Base-by-base conservation (phyloP, 2,113 vertebrate species). In the Panurus biarmicus region DNA sequence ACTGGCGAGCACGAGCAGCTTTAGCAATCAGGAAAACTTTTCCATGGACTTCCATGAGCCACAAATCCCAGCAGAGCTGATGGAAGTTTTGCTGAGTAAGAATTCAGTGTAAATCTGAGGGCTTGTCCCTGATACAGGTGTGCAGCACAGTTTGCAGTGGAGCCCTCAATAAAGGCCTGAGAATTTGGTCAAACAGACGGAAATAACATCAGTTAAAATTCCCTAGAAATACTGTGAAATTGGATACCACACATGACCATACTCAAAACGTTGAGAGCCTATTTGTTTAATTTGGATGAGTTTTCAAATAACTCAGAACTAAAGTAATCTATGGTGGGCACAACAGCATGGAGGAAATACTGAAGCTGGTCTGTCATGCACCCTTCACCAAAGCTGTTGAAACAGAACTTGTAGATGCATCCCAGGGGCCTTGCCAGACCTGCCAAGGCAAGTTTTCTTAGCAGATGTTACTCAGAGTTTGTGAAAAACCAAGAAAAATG, bases 241-340 rank as follows among this genome's bases (percentile, higher is more conserved):
- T 42, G 38, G 90, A 91, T 35, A 71, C 82, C 60, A 57, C 48
- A 17, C 79, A 38, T 91, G 67, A 53, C 60, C 56, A 2, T 54
- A 10, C 57, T 56, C 69, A 40, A 14, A 53, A 79, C 1, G 3
- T 0, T 48, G 69, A 71, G 74, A 79, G 44, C 51, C 62, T 53
- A 23, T 62, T 95, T 94, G 64, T 94, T 97, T 93, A 16, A 86
- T 94, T 86, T 94, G 87, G 85, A 64, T 81, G 69, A 67, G 82
- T 40, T 94, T 77, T 86, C 85, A 81, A 86, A 78, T 89, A 92
- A 56, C 72, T 93, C 47, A 36, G 79, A 70, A 71, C 60, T 86
- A 35, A 92, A 78, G 44, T 75, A 87, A 85, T 67, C 45, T 47
- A 3, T 4, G 40, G 82, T 31, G 45, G 65, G 72, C 85, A 90